Evolutionary conservation across 2,888 invertebrate genomes (phyloP).

Genomic region (Drosophila multiciliata): DNA sequence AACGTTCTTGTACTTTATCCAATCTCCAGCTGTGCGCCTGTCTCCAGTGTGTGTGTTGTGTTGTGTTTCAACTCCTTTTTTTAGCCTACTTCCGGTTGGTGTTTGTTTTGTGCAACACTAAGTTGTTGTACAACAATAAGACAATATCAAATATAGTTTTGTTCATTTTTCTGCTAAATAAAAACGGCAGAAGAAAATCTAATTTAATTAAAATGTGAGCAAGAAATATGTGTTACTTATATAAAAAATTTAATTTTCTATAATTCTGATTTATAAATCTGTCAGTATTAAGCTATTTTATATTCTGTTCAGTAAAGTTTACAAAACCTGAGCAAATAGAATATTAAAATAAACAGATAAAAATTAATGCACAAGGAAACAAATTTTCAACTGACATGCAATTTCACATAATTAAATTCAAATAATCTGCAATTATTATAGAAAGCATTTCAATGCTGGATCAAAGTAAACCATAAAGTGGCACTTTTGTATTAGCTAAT

Average conservation of each 20-base stretch:
- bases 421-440: neutral
- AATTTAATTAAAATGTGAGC: neutral
- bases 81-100: neutral
- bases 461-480: neutral
- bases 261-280: neutral
- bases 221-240: neutral
- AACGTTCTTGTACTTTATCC: neutral
- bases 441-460: neutral
- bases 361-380: neutral
- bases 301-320: neutral
- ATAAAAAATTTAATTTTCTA: neutral
- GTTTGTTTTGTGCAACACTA: neutral
- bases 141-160: neutral
- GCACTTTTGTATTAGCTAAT: neutral
- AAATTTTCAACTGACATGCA: neutral
- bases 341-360: neutral
- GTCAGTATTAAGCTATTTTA: neutral
- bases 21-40: slow-evolving; percentile 38
- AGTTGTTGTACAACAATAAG: neutral
- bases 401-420: neutral
- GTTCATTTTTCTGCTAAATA: neutral
- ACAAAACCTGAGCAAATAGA: neutral
- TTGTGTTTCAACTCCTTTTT: neutral
- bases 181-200: neutral
- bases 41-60: slow-evolving; percentile 27